These are phyloP conservation scores for Spicauda simplicius DNA, from an alignment of 2,888 invertebrate genomes.

Conservation along the genomic window DNA sequence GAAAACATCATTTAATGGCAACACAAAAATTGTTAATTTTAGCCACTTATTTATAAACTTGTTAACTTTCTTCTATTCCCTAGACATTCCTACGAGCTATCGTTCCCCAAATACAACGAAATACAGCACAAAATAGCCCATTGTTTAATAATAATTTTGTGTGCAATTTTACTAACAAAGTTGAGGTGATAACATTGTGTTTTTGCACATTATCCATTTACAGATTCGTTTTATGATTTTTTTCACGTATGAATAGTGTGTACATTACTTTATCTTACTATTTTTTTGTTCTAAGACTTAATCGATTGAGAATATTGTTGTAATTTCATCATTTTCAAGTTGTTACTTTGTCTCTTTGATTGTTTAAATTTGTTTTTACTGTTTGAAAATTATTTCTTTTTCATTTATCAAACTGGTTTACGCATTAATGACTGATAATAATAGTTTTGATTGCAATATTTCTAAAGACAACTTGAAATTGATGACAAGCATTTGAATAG, in stretches of 20 bases:
- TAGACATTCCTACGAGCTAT: constrained; percentile 24
- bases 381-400: not conserved
- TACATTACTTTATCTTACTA: not conserved
- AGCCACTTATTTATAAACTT: not conserved
- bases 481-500: constrained; percentile 16
- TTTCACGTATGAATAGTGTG: not conserved
- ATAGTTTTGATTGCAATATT: too few relatives aligned
- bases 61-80: constrained; percentile 9
- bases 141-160: not conserved
- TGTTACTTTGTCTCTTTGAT: not conserved
- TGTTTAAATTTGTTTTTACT: too few relatives aligned
- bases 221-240: too few relatives aligned
- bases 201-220: too few relatives aligned
- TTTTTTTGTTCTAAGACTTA: not conserved
- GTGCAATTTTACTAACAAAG: not conserved
- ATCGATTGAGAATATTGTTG: not conserved
- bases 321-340: constrained; percentile 9
- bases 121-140: constrained; percentile 11
- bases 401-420: too few relatives aligned
- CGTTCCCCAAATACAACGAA: constrained; percentile 6
- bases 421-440: too few relatives aligned
- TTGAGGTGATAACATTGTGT: not conserved
- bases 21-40: not conserved
- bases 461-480: constrained; percentile 2
- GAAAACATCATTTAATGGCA: not conserved